Evolutionary conservation across 2,888 invertebrate genomes (phyloP).

Genomic region (Clistopyga incitator): DNA sequence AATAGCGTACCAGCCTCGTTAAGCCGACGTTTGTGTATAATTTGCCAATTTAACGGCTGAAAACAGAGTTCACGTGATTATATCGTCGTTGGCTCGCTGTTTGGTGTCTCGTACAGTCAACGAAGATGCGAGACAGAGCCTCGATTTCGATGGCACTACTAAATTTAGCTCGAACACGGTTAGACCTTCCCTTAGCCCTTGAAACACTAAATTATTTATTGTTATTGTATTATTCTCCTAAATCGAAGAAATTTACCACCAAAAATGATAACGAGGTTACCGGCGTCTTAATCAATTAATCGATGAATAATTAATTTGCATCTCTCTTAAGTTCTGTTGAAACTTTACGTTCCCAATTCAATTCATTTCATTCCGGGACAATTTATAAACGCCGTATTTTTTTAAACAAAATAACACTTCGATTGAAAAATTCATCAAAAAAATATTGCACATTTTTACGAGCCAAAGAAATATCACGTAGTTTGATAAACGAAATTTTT

Average conservation of each 20-base stretch:
- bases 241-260: background rate
- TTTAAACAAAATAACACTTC: no score
- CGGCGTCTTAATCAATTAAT: no score
- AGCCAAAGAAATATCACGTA: background rate
- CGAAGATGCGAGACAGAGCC: conserved; percentile 34
- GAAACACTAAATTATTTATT: conserved; percentile 4
- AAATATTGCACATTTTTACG: background rate
- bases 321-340: no score
- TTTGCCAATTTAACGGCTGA: conserved; percentile 72
- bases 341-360: no score
- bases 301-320: no score
- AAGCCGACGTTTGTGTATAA: conserved; percentile 74
- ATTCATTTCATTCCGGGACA: no score
- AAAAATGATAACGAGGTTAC: background rate
- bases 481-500: background rate
- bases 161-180: background rate
- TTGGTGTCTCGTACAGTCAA: conserved; percentile 28
- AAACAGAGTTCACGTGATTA: conserved; percentile 65
- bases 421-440: background rate
- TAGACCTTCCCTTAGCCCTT: background rate
- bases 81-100: conserved; percentile 50
- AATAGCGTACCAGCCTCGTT: conserved; percentile 68
- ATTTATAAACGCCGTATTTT: no score
- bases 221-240: background rate
- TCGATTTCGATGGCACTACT: background rate